Conservation (phyloP, 2,888 invertebrate genomes). For the Schizotus pectinicornis region DNA sequence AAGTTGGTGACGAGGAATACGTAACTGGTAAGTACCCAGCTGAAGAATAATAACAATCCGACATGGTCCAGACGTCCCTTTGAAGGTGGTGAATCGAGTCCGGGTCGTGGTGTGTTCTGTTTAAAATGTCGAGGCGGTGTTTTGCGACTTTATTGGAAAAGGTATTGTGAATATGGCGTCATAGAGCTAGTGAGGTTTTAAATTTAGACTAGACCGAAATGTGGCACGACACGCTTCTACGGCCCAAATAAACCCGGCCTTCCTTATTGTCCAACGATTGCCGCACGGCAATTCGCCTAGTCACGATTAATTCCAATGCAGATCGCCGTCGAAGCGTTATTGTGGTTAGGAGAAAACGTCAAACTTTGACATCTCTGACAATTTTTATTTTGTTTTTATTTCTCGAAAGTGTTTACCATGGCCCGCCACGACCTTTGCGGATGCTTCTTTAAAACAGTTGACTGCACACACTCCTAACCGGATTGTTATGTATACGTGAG, state of each 20-base stretch:
- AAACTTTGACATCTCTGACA: slow-evolving; percentile 10
- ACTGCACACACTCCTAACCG: too few species aligned
- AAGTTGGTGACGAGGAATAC: slow-evolving; percentile 94
- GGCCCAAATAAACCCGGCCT: slow-evolving; percentile 1
- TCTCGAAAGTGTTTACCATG: not conserved
- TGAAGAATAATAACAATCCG: slow-evolving; percentile 67
- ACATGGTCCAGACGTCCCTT: slow-evolving; percentile 60
- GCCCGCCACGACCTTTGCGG: too few species aligned
- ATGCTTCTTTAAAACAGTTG: too few species aligned
- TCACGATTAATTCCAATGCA: slow-evolving; percentile 11
- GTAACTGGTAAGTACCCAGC: slow-evolving; percentile 86
- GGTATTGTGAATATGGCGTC: slow-evolving; percentile 61
- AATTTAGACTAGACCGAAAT: slow-evolving; percentile 51
- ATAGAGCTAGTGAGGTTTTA: slow-evolving; percentile 55
- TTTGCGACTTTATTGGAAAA: slow-evolving; percentile 53
- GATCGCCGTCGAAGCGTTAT: slow-evolving; percentile 11
- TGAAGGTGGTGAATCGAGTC: slow-evolving; percentile 43
- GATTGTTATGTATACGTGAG: too few species aligned
- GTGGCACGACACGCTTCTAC: slow-evolving; percentile 38
- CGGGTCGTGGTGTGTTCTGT: slow-evolving; percentile 55
- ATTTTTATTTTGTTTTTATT: not conserved
- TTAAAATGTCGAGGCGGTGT: slow-evolving; percentile 55
- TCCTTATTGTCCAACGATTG: slow-evolving; percentile 7
- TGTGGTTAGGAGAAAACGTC: slow-evolving; percentile 21
- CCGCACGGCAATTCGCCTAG: slow-evolving; percentile 13